Percentiles rank a stretch among this genome's conserved stretches.
These are phyloP conservation scores for Mnemiopsis leidyi DNA, from an alignment of 37 sponge, comb jelly and placozoan genomes.

Conservation along the genomic window DNA sequence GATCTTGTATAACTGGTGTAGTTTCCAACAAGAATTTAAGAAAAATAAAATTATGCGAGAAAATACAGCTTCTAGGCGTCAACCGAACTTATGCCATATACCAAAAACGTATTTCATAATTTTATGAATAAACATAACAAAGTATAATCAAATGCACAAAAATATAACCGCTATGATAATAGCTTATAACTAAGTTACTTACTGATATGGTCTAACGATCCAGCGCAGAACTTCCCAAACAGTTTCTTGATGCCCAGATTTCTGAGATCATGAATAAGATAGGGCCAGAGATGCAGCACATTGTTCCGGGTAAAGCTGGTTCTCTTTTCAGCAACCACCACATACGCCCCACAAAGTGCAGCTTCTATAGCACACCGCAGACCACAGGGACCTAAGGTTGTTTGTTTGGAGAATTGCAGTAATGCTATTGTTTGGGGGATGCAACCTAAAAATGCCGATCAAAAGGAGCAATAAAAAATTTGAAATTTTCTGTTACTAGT, in stretches of 20 bases:
- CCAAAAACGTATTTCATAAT: background rate
- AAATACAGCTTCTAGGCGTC: too few species aligned
- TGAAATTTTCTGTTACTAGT: too few species aligned
- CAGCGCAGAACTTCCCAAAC: constrained; percentile 49
- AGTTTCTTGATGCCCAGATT: constrained; percentile 49
- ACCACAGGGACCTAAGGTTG: constrained; percentile 56
- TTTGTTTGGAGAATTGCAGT: too few species aligned
- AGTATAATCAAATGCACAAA: background rate
- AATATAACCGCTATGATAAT: background rate
- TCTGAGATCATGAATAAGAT: constrained; percentile 47
- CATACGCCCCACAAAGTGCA: constrained; percentile 42
- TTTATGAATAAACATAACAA: background rate
- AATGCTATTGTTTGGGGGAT: too few species aligned
- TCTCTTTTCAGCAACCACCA: constrained; percentile 10
- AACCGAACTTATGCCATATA: too few species aligned
- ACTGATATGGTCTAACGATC: constrained; percentile 51
- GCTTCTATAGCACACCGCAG: constrained; percentile 30
- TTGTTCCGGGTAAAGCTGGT: constrained; percentile 24
- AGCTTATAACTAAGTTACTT: background rate
- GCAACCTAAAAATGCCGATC: too few species aligned
- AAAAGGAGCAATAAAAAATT: too few species aligned
- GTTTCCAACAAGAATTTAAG: too few species aligned
- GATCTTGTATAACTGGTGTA: too few species aligned
- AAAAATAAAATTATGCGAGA: too few species aligned
- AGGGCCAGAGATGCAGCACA: constrained; percentile 58